phyloP scores from a whole-genome alignment of 2,888 invertebrate species.

The Ferdinandea cuprea region DNA sequence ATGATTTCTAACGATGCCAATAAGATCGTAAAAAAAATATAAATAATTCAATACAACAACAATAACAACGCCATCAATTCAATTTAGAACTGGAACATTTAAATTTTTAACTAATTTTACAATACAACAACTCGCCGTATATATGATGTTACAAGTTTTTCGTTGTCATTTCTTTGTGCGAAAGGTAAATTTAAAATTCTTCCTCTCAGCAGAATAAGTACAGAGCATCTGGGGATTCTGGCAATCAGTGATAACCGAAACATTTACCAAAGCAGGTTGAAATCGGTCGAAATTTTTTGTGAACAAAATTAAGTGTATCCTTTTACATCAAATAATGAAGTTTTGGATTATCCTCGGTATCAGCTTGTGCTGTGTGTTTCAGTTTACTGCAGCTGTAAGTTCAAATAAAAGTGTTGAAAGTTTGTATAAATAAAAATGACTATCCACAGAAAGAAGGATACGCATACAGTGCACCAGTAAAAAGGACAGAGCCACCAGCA shows the following conservation, averaged over 20 bases:
- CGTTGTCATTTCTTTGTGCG: too few species aligned
- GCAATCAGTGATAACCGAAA: constrained; percentile 40
- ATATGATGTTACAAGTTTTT: constrained; percentile 34
- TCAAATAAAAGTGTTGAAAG: not conserved
- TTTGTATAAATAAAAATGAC: not conserved
- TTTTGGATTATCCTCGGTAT: constrained; percentile 54
- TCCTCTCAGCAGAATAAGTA: constrained; percentile 55
- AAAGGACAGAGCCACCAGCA: constrained; percentile 45
- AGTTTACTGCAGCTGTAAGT: constrained; percentile 56
- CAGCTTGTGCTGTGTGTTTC: constrained; percentile 48
- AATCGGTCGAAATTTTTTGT: constrained; percentile 12
- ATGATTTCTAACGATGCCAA: constrained; percentile 25
- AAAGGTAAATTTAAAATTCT: constrained; percentile 36
- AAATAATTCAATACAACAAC: constrained; percentile 34
- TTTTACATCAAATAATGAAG: constrained; percentile 57
- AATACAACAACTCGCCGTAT: constrained; percentile 4
- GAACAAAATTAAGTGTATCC: not conserved
- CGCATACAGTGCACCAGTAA: constrained; percentile 38
- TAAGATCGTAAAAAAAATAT: constrained; percentile 54
- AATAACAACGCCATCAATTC: constrained; percentile 12
- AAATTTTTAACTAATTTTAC: constrained; percentile 28
- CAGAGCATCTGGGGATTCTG: constrained; percentile 16
- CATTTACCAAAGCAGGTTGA: constrained; percentile 40
- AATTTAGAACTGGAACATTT: constrained; percentile 1
- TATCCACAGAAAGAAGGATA: constrained; percentile 55